Evolutionary conservation across 2,888 invertebrate species (phyloP), one percentile per base, ranked within the genome.

Genomic region (Ganaspis brasiliensis): DNA sequence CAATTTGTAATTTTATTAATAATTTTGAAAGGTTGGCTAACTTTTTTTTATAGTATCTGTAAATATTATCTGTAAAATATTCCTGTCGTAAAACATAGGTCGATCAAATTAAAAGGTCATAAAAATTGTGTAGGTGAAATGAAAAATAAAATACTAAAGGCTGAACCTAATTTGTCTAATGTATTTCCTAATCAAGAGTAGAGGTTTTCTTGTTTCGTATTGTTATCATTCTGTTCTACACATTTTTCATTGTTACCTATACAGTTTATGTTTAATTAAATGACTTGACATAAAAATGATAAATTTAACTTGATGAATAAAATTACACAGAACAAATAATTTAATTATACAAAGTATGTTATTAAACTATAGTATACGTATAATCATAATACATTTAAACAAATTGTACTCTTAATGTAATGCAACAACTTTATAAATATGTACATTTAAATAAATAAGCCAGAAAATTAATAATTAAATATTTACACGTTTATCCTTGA

Each of bases 101-200:
- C 31, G 2, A 31, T 31, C 6, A 16, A 49, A 49, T 49, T 16
- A 49, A 16, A 49, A 49, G n/a, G 16, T 1, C n/a, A 49, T 3
- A 16, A 19, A 49, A 49, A 49, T 14, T 49, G 16, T 14, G 16
- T 14, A 49, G 49, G 5, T 16, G 4, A 14, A 49, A 49, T 16
- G 16, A 16, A 49, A n/a, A 49, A 49, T 8, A 16, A 49, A 16
- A 16, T 16, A 49, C 31, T 4, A 16, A 49, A 49, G 1, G 6
- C 5, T 49, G 5, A 52, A 52, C 5, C 19, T 52, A 52, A 52
- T 52, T 52, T 52, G 52, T 52, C 52, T 52, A 52, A 52, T 52
- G 52, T 52, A 52, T 19, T 52, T 52, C 2, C 0, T 52, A 52
- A 19, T 19, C 16, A 49, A n/a, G 49, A 52, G 3, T 52, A 3